Evolutionary conservation across 2,113 vertebrate genomes (phyloP).

Genomic region (Sprattus sprattus): DNA sequence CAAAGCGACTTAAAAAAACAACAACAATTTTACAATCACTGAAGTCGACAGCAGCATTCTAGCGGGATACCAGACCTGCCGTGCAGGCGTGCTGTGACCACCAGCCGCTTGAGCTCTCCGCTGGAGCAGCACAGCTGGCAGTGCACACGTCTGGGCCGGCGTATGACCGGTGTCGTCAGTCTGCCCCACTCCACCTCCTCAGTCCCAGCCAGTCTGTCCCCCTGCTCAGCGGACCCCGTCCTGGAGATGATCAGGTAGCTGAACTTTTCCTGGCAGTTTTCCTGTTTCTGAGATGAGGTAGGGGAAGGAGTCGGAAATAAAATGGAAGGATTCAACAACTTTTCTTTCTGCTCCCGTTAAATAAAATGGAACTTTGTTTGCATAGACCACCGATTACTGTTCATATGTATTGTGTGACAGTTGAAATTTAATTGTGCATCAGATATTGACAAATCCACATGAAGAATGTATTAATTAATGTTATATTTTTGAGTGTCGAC

Average conservation of each 20-base stretch:
- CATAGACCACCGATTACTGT: too few species aligned
- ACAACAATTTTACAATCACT: neutral
- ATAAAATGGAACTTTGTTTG: neutral
- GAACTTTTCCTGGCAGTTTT: slow-evolving; percentile 74
- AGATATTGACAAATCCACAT: neutral
- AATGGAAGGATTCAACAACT: neutral
- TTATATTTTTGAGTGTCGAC: slow-evolving; percentile 24
- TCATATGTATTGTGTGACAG: too few species aligned
- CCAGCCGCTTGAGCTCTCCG: slow-evolving; percentile 71
- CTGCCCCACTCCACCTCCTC: slow-evolving; percentile 69
- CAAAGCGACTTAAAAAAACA: too few species aligned
- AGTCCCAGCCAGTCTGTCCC: neutral
- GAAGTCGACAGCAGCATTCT: neutral
- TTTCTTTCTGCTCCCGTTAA: neutral
- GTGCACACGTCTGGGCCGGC: slow-evolving; percentile 77
- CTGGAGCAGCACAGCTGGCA: slow-evolving; percentile 76
- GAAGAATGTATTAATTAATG: neutral
- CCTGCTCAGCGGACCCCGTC: slow-evolving; percentile 30
- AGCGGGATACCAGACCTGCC: slow-evolving; percentile 68
- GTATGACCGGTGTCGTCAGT: slow-evolving; percentile 71
- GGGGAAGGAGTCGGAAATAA: neutral
- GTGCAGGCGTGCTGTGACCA: slow-evolving; percentile 74
- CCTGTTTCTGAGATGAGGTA: slow-evolving; percentile 59
- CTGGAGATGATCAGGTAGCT: slow-evolving; percentile 76
- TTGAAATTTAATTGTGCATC: too few species aligned